These are phyloP conservation scores for Pocota personata DNA, from an alignment of 2,888 invertebrate genomes.

Conservation along the genomic window DNA sequence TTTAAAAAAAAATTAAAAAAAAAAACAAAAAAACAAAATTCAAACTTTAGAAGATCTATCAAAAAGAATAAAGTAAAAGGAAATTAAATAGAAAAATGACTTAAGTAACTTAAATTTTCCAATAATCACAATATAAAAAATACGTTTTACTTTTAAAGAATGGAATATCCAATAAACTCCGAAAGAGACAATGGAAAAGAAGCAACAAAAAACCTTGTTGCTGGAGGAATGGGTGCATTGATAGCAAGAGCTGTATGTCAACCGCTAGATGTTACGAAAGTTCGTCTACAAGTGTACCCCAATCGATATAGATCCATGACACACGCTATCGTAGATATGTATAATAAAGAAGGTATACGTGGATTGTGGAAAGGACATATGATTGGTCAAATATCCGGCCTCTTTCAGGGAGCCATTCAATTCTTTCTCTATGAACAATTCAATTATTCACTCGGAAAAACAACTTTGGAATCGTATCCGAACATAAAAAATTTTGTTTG, in stretches of 20 bases:
- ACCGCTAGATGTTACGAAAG: constrained; percentile 37
- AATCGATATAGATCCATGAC: not conserved
- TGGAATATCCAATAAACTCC: too few relatives aligned
- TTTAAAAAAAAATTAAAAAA: too few relatives aligned
- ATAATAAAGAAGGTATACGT: constrained; percentile 13
- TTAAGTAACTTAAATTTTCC: too few relatives aligned
- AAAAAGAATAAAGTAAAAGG: too few relatives aligned
- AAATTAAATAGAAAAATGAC: too few relatives aligned
- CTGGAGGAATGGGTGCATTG: constrained; percentile 20
- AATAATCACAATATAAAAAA: too few relatives aligned
- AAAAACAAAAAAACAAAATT: too few relatives aligned
- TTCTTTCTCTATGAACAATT: constrained; percentile 40
- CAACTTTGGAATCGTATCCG: not conserved
- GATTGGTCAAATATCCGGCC: constrained; percentile 15
- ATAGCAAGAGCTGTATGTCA: constrained; percentile 21
- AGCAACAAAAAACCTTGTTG: constrained; percentile 17
- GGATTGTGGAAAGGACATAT: constrained; percentile 51
- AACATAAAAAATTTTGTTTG: constrained; percentile 28
- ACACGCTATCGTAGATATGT: not conserved
- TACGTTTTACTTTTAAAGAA: too few relatives aligned
- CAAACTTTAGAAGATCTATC: too few relatives aligned
- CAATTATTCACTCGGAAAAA: not conserved
- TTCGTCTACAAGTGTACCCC: constrained; percentile 41
- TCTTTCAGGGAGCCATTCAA: constrained; percentile 18
- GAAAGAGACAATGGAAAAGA: too few relatives aligned